Evolutionary conservation across 1,140 invertebrate species (phyloP).

Genomic region (Phenacoccus solenopsis): DNA sequence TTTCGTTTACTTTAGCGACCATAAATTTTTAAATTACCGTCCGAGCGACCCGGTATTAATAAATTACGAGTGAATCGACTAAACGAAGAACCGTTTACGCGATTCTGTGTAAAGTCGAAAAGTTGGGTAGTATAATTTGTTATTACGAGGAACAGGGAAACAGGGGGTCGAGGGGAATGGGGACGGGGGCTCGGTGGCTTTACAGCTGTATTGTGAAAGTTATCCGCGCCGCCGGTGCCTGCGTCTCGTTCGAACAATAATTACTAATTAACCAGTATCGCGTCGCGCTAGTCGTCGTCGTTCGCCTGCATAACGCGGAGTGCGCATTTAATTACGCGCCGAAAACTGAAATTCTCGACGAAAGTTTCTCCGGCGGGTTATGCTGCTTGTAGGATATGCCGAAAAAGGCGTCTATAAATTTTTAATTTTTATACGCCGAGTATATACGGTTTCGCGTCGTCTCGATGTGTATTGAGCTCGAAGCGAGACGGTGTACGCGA

Average conservation of each 20-base stretch:
- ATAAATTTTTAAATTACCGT: background rate
- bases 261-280: constrained; percentile 1
- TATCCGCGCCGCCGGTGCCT: background rate
- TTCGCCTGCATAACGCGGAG: no score
- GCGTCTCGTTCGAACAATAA: background rate
- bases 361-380: background rate
- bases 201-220: background rate
- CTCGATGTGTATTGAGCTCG: no score
- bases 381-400: no score
- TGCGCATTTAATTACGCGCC: background rate
- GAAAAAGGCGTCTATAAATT: background rate
- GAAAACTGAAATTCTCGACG: background rate
- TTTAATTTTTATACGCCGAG: background rate
- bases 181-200: no score
- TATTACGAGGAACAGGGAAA: background rate
- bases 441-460: no score
- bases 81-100: background rate
- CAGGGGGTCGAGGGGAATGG: no score
- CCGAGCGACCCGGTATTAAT: constrained; percentile 2
- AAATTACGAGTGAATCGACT: background rate
- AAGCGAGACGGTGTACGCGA: background rate
- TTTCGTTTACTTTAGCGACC: constrained; percentile 1
- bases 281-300: background rate
- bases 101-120: background rate
- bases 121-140: background rate